Percentiles rank a stretch among this genome's conserved stretches.
phyloP scores from a whole-genome alignment of 2,888 invertebrate species.

The Eustalomyia histrio region DNA sequence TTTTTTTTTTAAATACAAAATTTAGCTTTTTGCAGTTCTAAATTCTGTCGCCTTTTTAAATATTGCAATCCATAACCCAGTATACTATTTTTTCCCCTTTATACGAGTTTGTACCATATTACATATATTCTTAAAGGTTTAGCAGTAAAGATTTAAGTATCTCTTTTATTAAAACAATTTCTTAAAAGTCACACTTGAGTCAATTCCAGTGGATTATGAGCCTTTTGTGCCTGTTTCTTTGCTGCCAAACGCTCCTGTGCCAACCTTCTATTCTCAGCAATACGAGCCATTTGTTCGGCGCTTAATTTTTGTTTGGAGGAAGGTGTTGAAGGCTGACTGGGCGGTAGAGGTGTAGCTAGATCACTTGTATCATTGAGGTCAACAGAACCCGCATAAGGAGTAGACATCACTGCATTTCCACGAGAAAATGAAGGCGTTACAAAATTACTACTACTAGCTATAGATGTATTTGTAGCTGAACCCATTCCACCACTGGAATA shows the following conservation, averaged over 20 bases:
- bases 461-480: slow-evolving; percentile 41
- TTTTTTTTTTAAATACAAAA: no score
- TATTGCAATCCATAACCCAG: no score
- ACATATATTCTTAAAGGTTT: no score
- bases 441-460: slow-evolving; percentile 67
- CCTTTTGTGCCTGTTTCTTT: slow-evolving; percentile 74
- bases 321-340: slow-evolving; percentile 71
- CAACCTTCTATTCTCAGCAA: slow-evolving; percentile 84
- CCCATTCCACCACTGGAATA: slow-evolving; percentile 44
- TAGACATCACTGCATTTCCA: slow-evolving; percentile 72
- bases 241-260: slow-evolving; percentile 84
- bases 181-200: neutral
- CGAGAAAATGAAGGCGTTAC: slow-evolving; percentile 74
- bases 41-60: no score
- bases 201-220: neutral
- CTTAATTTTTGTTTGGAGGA: slow-evolving; percentile 75
- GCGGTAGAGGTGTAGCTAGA: slow-evolving; percentile 73
- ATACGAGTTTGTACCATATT: no score
- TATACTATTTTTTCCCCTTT: no score
- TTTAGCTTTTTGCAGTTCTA: no score
- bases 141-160: no score
- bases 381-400: slow-evolving; percentile 69
- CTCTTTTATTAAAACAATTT: neutral
- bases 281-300: slow-evolving; percentile 84
- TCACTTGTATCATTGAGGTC: slow-evolving; percentile 68